Base-by-base conservation (phyloP, 1,140 invertebrate genomes). In the Sinella curviseta region DNA sequence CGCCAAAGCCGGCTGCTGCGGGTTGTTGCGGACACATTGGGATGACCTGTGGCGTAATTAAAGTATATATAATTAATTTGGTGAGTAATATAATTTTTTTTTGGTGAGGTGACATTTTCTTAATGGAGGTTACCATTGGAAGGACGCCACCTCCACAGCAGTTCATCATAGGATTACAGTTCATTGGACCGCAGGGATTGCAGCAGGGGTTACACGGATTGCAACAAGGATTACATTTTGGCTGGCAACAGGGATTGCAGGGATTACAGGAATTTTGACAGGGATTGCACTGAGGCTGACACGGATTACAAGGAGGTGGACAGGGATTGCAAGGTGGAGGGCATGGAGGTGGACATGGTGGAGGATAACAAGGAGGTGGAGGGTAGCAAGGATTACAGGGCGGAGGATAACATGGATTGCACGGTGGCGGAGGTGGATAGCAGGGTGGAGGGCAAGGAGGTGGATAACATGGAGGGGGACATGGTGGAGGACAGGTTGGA, bases 231-330 rank as follows among this genome's bases (percentile, higher is more conserved):
- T 75, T 75, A 35, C 74, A 75, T 48, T 14, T 12, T 4, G 39
- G 12, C 14, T 4, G 3, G 26, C 74, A 75, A 48, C 74, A 75
- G 3, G 74, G 35, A 39, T 75, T 36, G 24, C 74, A 75, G 4
- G 74, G 74, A 30, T 75, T 75, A 30, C 74, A 74, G 4, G 34
- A 33, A 67, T 67, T 67, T 74, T 26, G 12, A 74, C 30, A 74
- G 8, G 70, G 34, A 33, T 74, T 74, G 24, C 30, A 74, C 12
- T 67, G n/a, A 14, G 70, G 70, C 31, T 74, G 70, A 74, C 34
- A 34, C 16, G 30, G 34, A 36, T 74, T 74, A 26, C 31, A 74
- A 12, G 60, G 60, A 8, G 30, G 30, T 12, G 14, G 12, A 74
- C 70, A 74, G 12, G 70, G 70, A 24, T 74, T 74, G 31, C 70